Conservation (phyloP, 1,140 invertebrate genomes). For the Meloidogyne hapla region DNA sequence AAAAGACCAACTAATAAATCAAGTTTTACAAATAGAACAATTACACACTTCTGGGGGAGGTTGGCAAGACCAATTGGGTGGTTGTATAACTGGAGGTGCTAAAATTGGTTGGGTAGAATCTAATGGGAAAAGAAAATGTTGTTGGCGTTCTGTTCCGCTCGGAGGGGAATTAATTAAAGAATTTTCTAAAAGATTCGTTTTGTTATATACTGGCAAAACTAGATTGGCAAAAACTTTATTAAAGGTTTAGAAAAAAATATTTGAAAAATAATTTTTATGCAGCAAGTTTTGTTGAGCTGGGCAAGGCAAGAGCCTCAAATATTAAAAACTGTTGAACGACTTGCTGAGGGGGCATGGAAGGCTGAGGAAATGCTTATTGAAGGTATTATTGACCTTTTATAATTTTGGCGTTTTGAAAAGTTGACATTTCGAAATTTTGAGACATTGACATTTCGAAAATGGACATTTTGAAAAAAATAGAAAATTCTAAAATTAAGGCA, state of each 20-base stretch:
- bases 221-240: slow-evolving; percentile 52
- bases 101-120: slow-evolving; percentile 23
- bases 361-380: slow-evolving; percentile 29
- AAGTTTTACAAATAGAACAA: slow-evolving; percentile 51
- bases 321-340: slow-evolving; percentile 13
- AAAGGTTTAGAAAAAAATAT: slow-evolving; percentile 26
- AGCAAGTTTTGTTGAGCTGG: slow-evolving; percentile 45
- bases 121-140: slow-evolving; percentile 20
- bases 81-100: slow-evolving; percentile 3
- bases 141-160: slow-evolving; percentile 14
- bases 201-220: slow-evolving; percentile 55
- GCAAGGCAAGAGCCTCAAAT: slow-evolving; percentile 20
- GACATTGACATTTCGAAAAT: too few species aligned
- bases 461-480: too few species aligned
- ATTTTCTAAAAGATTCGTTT: slow-evolving; percentile 39
- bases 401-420: not conserved
- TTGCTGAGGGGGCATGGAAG: slow-evolving; percentile 22
- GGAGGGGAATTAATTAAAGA: slow-evolving; percentile 21
- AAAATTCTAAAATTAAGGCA: slow-evolving; percentile 21
- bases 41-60: slow-evolving; percentile 55
- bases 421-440: too few species aligned
- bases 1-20: slow-evolving; percentile 4
- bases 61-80: slow-evolving; percentile 55
- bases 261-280: not conserved
- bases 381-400: slow-evolving; percentile 16